Conservation (phyloP, 2,113 vertebrate genomes). For the Megalops atlanticus region DNA sequence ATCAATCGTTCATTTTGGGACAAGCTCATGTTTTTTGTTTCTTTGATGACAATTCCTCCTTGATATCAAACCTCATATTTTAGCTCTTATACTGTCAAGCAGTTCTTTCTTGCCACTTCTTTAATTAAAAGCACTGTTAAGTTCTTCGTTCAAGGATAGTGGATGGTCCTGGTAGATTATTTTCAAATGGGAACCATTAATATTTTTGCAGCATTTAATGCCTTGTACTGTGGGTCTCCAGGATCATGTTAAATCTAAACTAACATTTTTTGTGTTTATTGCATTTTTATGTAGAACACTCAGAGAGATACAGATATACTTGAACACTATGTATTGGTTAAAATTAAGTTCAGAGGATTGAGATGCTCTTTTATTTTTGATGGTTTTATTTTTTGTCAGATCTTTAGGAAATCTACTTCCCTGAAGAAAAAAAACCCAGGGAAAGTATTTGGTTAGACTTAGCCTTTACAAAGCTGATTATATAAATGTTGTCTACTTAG, state of each 20-base stretch:
- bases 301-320: conserved; percentile 11
- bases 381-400: conserved; percentile 7
- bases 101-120: background rate
- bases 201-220: background rate
- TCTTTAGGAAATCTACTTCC: background rate
- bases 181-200: background rate
- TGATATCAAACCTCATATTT: background rate
- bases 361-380: conserved; percentile 10
- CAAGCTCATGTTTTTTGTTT: background rate
- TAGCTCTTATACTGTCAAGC: too few relatives aligned
- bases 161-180: background rate
- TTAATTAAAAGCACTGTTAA: background rate
- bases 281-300: background rate
- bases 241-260: conserved; percentile 5
- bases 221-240: background rate
- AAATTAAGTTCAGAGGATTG: conserved; percentile 2
- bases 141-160: background rate
- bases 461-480: background rate
- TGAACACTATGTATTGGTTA: conserved; percentile 21
- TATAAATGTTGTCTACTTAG: background rate
- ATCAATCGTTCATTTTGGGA: conserved; percentile 3
- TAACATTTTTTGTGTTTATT: conserved; percentile 14
- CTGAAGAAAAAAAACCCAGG: background rate
- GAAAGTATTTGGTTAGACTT: background rate
- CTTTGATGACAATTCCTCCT: background rate